A percentile compares a stretch with the other conserved stretches of the same genome.
Evolutionary conservation across 2,888 invertebrate genomes (phyloP).

Genomic region (Melanophora roralis): DNA sequence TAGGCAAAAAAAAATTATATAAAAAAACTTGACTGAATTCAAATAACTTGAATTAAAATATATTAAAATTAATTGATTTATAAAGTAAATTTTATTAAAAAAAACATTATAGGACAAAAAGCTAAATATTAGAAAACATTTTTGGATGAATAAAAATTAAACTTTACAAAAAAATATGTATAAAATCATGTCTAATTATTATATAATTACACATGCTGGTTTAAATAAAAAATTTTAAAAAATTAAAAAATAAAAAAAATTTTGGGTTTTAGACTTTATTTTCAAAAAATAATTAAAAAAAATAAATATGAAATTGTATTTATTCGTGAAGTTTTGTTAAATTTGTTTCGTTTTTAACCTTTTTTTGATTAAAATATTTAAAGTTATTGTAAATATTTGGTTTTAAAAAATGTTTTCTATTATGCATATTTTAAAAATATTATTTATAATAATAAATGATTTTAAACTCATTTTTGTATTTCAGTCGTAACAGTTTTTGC

Average conservation of each 20-base stretch:
- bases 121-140: conserved; percentile 46
- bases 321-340: not conserved
- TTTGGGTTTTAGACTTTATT: not conserved
- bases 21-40: conserved; percentile 67
- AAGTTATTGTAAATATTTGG: too few species aligned
- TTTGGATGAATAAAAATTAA: conserved; percentile 53
- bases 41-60: conserved; percentile 59
- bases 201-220: conserved; percentile 57
- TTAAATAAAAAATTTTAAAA: conserved; percentile 26
- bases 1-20: conserved; percentile 43
- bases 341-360: too few species aligned
- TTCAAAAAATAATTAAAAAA: too few species aligned
- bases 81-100: conserved; percentile 56
- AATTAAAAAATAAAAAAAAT: too few species aligned
- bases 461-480: too few species aligned
- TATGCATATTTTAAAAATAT: too few species aligned
- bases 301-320: too few species aligned
- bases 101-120: conserved; percentile 33
- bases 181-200: conserved; percentile 55
- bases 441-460: too few species aligned
- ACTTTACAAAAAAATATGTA: conserved; percentile 20
- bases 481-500: too few species aligned
- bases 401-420: too few species aligned
- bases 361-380: too few species aligned
- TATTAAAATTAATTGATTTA: conserved; percentile 49